Percentiles rank a stretch among this genome's conserved stretches.
Conservation (phyloP, 2,797 vertebrate genomes). For the Scolopax rusticola region DNA sequence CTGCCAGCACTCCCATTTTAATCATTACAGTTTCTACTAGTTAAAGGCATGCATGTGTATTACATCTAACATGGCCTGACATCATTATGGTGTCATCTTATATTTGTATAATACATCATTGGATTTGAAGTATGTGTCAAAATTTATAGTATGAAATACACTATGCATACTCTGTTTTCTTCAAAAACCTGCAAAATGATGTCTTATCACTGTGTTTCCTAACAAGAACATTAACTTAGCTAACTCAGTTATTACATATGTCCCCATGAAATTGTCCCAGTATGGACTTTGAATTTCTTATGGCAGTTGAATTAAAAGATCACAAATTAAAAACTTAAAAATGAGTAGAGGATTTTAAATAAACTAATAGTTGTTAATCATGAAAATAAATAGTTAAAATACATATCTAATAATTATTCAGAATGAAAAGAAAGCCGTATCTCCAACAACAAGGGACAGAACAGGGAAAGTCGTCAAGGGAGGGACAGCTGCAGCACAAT, state of each 20-base stretch:
- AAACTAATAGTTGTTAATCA: neutral
- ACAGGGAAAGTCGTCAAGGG: neutral
- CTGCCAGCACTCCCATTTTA: neutral
- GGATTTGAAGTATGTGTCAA: neutral
- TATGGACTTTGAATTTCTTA: neutral
- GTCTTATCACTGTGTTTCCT: neutral
- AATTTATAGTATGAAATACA: neutral
- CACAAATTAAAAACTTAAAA: neutral
- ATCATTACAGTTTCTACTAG: neutral
- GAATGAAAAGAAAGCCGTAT: constrained; percentile 9
- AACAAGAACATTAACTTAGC: neutral
- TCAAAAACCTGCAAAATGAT: neutral
- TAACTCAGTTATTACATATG: neutral
- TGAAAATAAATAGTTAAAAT: neutral
- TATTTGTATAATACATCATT: neutral
- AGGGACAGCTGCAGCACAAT: constrained; percentile 13
- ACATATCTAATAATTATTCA: neutral
- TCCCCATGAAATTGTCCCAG: neutral
- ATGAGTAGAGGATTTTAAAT: neutral
- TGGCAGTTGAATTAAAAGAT: neutral
- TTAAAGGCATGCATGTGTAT: neutral
- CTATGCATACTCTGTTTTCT: neutral
- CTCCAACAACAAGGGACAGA: neutral
- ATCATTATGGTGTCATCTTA: accelerated
- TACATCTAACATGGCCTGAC: neutral